phyloP scores from a whole-genome alignment of 2,888 invertebrate genomes.

The Drosophila niveifrons region DNA sequence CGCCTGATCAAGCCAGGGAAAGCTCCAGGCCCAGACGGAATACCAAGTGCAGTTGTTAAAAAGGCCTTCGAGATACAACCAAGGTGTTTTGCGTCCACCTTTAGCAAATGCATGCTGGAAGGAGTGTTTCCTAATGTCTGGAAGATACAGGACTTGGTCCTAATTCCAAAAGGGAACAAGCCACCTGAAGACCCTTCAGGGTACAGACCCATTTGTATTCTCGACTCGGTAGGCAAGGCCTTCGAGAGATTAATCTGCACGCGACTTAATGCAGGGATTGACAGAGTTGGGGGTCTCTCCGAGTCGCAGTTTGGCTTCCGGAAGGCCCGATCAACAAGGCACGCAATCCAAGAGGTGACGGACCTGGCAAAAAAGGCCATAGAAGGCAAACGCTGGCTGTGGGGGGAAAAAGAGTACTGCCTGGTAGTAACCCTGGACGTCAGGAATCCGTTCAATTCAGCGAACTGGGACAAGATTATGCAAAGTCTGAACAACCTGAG shows the following conservation, averaged over 20 bases:
- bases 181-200: neutral
- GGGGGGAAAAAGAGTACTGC: neutral
- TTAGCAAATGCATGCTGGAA: neutral
- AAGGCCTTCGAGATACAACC: neutral
- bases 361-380: neutral
- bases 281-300: neutral
- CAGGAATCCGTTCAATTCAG: neutral
- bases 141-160: neutral
- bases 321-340: neutral
- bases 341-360: neutral
- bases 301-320: neutral
- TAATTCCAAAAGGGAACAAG: neutral
- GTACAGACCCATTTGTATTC: neutral
- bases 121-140: neutral
- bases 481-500: neutral
- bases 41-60: neutral
- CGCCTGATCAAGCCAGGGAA: neutral
- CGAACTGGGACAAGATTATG: neutral
- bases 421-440: neutral
- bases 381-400: neutral
- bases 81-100: neutral
- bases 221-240: neutral
- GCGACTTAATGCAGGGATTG: neutral
- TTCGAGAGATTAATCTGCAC: neutral
- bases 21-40: neutral